Percentiles rank a stretch among this genome's conserved stretches.
Evolutionary conservation across 1,140 invertebrate species (phyloP).

Genomic region (Drosophila mayri): DNA sequence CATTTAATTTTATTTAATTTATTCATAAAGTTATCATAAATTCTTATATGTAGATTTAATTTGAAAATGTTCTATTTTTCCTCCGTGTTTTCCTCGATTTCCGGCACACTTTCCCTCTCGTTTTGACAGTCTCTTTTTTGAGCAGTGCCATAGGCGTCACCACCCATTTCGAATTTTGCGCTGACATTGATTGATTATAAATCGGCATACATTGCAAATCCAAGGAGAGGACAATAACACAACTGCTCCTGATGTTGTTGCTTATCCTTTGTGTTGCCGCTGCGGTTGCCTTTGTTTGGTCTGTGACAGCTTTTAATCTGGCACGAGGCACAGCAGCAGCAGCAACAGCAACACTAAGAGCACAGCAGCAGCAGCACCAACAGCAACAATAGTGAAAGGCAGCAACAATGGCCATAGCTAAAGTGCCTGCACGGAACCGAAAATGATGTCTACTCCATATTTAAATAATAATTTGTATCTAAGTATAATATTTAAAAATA

Average conservation of each 20-base stretch:
- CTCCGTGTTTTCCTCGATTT: slow-evolving; percentile 9
- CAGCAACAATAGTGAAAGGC: slow-evolving; percentile 34
- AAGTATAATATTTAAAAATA: background rate
- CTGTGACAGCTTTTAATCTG: slow-evolving; percentile 83
- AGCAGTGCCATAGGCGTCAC: slow-evolving; percentile 40
- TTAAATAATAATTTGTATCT: background rate
- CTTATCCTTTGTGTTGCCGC: slow-evolving; percentile 72
- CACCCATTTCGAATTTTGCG: slow-evolving; percentile 75
- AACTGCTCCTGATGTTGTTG: slow-evolving; percentile 50
- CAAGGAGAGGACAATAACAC: slow-evolving; percentile 78
- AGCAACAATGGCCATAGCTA: slow-evolving; percentile 42
- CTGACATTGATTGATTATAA: slow-evolving; percentile 83
- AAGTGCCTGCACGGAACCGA: slow-evolving; percentile 48
- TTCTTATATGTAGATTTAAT: background rate
- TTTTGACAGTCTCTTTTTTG: slow-evolving; percentile 19
- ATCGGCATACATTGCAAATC: slow-evolving; percentile 83
- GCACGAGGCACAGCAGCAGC: slow-evolving; percentile 62
- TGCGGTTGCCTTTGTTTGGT: slow-evolving; percentile 81
- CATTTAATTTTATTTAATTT: background rate
- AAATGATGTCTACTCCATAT: background rate
- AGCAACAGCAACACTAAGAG: slow-evolving; percentile 11
- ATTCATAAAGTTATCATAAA: background rate
- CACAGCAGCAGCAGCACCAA: slow-evolving; percentile 8
- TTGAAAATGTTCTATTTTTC: background rate
- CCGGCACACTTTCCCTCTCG: slow-evolving; percentile 7